A percentile compares a stretch with the other conserved stretches of the same genome.
phyloP scores from a whole-genome alignment of 1,140 invertebrate genomes.

The Yoshiicerus persimilis region DNA sequence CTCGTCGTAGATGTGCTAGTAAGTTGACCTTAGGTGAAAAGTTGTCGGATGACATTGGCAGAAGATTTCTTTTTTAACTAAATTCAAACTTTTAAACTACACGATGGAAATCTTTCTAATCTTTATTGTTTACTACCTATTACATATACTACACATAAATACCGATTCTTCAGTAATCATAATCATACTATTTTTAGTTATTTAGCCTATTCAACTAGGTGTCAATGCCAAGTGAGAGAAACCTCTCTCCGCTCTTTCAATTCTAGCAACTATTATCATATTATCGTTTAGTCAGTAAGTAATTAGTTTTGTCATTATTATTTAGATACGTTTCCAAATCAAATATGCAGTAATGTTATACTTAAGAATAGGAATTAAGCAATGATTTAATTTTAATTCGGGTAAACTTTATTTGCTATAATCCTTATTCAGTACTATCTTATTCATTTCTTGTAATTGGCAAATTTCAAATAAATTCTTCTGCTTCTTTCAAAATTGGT shows the following conservation, averaged over 20 bases:
- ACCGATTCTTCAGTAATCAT: not conserved
- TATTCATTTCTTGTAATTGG: constrained; percentile 33
- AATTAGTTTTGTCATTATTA: not conserved
- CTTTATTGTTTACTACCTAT: not conserved
- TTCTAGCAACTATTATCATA: not conserved
- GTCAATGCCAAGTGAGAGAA: not conserved
- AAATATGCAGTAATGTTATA: not conserved
- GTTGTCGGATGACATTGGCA: constrained; percentile 16
- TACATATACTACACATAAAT: not conserved
- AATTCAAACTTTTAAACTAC: not conserved
- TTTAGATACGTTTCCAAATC: not conserved
- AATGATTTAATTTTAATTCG: constrained; percentile 2
- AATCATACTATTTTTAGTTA: not conserved
- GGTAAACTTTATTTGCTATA: constrained; percentile 9
- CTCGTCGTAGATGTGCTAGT: constrained; percentile 16
- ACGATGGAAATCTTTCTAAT: too few species aligned
- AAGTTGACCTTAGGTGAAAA: constrained; percentile 20
- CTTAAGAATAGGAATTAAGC: not conserved
- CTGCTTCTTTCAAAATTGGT: constrained; percentile 24
- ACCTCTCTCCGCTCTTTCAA: not conserved
- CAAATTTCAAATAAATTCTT: constrained; percentile 28
- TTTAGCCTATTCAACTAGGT: not conserved
- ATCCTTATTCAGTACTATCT: not conserved
- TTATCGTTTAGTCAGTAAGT: not conserved
- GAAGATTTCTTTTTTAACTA: not conserved